Evolutionary conservation across 2,797 vertebrate genomes (phyloP).

Genomic region (Enteromius afrohamiltoni): DNA sequence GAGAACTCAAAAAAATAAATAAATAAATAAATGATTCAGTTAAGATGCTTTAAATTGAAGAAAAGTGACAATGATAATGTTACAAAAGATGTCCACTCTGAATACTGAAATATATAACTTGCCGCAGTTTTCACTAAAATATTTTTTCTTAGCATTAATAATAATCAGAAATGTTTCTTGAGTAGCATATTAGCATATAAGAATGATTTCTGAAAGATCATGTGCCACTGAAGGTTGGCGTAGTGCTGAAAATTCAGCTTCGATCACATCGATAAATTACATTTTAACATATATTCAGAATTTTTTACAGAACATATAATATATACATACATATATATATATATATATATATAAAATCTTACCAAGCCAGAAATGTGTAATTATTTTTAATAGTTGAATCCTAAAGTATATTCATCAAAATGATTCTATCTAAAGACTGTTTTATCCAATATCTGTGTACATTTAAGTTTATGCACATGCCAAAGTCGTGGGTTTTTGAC

Average conservation of each 20-base stretch:
- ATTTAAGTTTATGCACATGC: background rate
- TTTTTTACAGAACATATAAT: no score
- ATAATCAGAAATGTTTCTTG: background rate
- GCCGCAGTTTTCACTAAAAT: background rate
- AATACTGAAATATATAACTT: background rate
- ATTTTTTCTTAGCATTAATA: background rate
- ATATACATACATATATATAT: no score
- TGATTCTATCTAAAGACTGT: background rate
- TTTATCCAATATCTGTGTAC: background rate
- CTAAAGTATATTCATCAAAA: background rate
- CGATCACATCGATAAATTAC: background rate
- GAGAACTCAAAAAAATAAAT: background rate
- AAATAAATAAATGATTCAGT: background rate
- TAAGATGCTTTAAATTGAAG: background rate
- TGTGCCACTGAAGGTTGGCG: background rate
- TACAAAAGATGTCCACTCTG: background rate
- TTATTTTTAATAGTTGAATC: background rate
- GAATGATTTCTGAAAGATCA: background rate
- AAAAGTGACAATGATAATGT: background rate
- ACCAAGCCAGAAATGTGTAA: no score
- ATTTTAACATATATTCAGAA: background rate
- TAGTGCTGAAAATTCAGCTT: background rate
- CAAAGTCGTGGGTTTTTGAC: background rate
- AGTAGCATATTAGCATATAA: background rate
- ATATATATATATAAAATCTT: no score